Evolutionary conservation across 2,888 invertebrate genomes (phyloP), one percentile per base, ranked within the genome.

Genomic region (Idaea biselata): DNA sequence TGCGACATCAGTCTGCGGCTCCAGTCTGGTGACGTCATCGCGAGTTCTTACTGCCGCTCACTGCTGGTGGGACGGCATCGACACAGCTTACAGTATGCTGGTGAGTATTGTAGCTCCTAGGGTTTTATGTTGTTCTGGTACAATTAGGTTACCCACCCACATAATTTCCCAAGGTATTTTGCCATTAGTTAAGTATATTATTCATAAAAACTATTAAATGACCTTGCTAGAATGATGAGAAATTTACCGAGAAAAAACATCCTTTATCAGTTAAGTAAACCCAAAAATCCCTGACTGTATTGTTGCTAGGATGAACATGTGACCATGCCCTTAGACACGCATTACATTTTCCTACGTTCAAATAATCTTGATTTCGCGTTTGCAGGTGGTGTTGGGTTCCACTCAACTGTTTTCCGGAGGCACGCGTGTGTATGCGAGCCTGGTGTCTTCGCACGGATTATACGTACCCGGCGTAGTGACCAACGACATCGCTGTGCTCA

Each of bases 1-100:
- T 0, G 65, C 62, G 16, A 75, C 73, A 0, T 83, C 83, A 0
- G 76, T 85, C 0, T 83, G 83, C 65, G 84, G 83, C 0, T 77
- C 80, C 0, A 84, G 88, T 1, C 80, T 93, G 61, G 59, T 83
- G 8, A 73, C 76, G 58, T 64, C 72, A 65, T 79, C 69, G 3
- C 77, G 77, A 1, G 65, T 74, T 14, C 68, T 82, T 53, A 84
- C 83, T 0, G 79, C 84, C 0, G 84, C 76, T 0, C 79, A 80
- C 60, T 84, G 84, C 76, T 84, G 82, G 82, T 69, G 64, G n/a
- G 77, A 79, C 17, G 73, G 77, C 0, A 63, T 63, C 53, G 64
- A 58, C n/a, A 77, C 77, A 55, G 83, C 77, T 0, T 60, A 17
- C 63, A 68, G 55, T 58, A 70, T 82, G 17, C 58, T 63, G 68